Conservation (phyloP, 30 jellyfish, hydroid and myxozoan species). For the Hydra vulgaris region DNA sequence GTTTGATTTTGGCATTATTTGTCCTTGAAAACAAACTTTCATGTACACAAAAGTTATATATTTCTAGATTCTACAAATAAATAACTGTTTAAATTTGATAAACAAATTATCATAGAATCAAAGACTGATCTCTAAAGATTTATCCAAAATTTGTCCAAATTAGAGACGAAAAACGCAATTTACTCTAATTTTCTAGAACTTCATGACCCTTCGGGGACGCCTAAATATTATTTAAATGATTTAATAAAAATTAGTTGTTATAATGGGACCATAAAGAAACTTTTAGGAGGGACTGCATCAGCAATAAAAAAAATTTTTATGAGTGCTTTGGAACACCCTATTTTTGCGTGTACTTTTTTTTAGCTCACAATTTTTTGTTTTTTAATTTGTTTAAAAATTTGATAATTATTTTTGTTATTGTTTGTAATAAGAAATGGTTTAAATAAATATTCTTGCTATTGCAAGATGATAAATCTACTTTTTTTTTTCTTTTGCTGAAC, state of each 20-base stretch:
- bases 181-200: not conserved
- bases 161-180: not conserved
- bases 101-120: not conserved
- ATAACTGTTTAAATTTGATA: not conserved
- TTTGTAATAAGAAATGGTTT: too few species aligned
- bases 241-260: not conserved
- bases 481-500: too few species aligned
- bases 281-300: not conserved
- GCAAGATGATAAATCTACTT: too few species aligned
- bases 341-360: too few species aligned
- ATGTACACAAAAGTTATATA: too few species aligned
- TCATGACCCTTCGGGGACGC: not conserved
- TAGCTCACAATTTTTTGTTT: too few species aligned
- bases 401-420: too few species aligned
- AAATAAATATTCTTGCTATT: too few species aligned
- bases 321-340: not conserved
- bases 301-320: not conserved
- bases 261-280: not conserved
- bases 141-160: not conserved
- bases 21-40: too few species aligned
- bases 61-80: too few species aligned
- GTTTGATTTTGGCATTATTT: too few species aligned
- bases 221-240: not conserved
- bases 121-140: not conserved
- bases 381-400: too few species aligned